Base-by-base conservation (phyloP, 2,888 invertebrate species). In the Penaeus monodon region DNA sequence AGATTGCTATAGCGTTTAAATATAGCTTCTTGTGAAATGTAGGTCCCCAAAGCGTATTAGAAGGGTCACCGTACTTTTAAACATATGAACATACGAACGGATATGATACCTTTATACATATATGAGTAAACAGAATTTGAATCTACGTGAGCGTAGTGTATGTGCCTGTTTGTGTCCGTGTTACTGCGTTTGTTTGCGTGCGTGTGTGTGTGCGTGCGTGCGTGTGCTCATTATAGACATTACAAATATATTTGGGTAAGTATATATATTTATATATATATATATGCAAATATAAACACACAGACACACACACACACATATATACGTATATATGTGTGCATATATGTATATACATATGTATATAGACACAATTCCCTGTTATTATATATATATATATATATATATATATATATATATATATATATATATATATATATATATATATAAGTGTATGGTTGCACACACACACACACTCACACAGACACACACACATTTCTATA, bases 401-500 rank as follows among this genome's bases (percentile, higher is more conserved):
- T 68, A 68, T 27, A 12, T 27, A 20, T 17, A 68, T 27, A 14
- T 27, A 68, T 68, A 68, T 27, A 27, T 27, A 68, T 68, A 57
- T 57, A 17, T 17, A 57, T 14, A 17, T 17, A 57, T 17, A 76
- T 76, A 76, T 76, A 76, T 76, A 76, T 76, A 38, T 76, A 76
- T 76, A 76, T 33, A 76, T 76, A 44, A 44, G 33, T 76, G 29
- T 76, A 44, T 33, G 33, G 1, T 1, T 33, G 33, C 1, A 33
- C 2, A 33, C 33, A 33, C 29, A 3, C 3, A 3, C 3, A 3
- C 3, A 3, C 3, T 1, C 3, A 2, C 3, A 3, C 3, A 3
- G 3, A 3, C 3, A 3, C 3, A 3, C 3, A 33, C 3, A 3
- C 3, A 33, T 33, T 1, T 33, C 1, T 33, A 2, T 33, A 33